These are phyloP conservation scores for Notechis scutatus DNA, from an alignment of 2,113 vertebrate genomes.

Conservation along the genomic window DNA sequence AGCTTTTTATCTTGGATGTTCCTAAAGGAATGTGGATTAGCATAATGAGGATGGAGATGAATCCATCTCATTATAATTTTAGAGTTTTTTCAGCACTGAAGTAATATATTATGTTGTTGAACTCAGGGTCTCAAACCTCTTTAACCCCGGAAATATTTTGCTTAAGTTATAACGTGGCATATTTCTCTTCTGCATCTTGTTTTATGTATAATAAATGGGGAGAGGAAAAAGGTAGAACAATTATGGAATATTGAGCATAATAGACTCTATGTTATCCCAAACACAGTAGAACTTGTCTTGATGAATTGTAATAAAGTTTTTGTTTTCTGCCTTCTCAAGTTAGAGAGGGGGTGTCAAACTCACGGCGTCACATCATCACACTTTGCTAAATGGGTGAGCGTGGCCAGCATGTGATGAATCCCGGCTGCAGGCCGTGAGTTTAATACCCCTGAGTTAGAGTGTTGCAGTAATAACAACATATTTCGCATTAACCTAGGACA, in stretches of 20 bases:
- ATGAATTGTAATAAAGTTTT: neutral
- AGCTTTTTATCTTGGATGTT: constrained; percentile 61
- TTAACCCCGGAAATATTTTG: constrained; percentile 56
- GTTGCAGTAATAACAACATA: constrained; percentile 20
- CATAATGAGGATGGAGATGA: constrained; percentile 61
- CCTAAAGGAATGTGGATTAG: constrained; percentile 66
- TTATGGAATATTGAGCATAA: constrained; percentile 16
- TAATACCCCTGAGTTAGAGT: no score
- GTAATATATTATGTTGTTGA: constrained; percentile 57
- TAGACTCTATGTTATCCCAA: neutral
- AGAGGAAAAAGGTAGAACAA: constrained; percentile 23
- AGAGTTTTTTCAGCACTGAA: constrained; percentile 53
- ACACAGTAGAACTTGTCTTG: neutral
- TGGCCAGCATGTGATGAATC: no score
- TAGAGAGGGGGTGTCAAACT: neutral
- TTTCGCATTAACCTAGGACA: constrained; percentile 23
- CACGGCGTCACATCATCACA: no score
- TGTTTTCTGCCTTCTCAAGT: constrained; percentile 1
- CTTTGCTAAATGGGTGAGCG: no score
- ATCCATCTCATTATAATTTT: constrained; percentile 61
- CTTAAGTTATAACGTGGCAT: constrained; percentile 38
- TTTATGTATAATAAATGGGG: constrained; percentile 39
- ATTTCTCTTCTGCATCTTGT: constrained; percentile 41
- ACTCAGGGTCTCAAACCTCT: constrained; percentile 44
- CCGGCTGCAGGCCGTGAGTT: no score